Conservation (phyloP, 2,888 invertebrate genomes). For the Hedya salicella region DNA sequence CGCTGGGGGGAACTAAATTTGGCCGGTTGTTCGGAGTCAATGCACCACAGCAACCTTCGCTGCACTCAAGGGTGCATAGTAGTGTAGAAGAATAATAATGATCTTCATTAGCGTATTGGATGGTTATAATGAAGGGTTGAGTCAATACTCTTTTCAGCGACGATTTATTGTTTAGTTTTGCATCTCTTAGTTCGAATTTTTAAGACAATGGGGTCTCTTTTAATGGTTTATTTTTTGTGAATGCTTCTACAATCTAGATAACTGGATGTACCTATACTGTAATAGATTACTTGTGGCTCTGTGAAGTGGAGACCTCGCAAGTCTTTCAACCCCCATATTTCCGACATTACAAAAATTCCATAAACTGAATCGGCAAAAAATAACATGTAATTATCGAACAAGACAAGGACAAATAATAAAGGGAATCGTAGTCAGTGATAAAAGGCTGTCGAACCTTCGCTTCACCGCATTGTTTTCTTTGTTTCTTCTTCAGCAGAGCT, state of each 20-base stretch:
- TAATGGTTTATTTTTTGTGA: background rate
- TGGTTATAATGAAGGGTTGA: slow-evolving; percentile 47
- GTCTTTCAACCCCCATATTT: too few species aligned
- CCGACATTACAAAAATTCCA: too few species aligned
- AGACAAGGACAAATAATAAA: too few species aligned
- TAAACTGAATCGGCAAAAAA: too few species aligned
- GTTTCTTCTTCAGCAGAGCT: too few species aligned
- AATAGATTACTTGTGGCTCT: too few species aligned
- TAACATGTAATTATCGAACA: too few species aligned
- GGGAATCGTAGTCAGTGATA: too few species aligned
- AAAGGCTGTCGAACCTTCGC: too few species aligned
- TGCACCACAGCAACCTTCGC: slow-evolving; percentile 81
- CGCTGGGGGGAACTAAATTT: slow-evolving; percentile 53
- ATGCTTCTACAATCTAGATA: background rate
- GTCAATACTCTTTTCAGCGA: slow-evolving; percentile 16
- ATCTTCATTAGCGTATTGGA: slow-evolving; percentile 76
- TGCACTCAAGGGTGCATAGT: slow-evolving; percentile 84
- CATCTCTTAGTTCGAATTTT: background rate
- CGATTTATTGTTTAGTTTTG: background rate
- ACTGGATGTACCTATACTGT: background rate
- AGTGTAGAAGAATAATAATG: slow-evolving; percentile 72
- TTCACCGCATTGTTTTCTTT: too few species aligned
- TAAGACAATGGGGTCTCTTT: slow-evolving; percentile 1
- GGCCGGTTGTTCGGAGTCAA: slow-evolving; percentile 73
- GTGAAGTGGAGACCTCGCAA: too few species aligned